Evolutionary conservation across 2,888 invertebrate genomes (phyloP).

Genomic region (Chrysolina americana): DNA sequence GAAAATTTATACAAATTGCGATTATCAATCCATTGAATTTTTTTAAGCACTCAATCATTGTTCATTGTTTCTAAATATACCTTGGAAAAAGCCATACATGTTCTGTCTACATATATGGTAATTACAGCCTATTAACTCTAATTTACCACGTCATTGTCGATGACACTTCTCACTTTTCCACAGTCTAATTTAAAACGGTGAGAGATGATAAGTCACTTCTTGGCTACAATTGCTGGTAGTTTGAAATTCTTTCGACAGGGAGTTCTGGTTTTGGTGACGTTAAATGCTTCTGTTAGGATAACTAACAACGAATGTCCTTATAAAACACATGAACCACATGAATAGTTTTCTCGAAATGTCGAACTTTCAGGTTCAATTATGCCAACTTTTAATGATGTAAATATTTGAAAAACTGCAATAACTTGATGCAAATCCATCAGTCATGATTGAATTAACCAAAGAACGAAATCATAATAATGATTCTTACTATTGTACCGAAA

Average conservation of each 20-base stretch:
- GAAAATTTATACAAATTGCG: neutral
- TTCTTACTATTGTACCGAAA: too few relatives aligned
- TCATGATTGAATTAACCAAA: too few relatives aligned
- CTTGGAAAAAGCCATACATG: neutral
- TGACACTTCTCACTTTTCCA: conserved; percentile 17
- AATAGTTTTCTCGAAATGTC: too few relatives aligned
- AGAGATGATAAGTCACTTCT: neutral
- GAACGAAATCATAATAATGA: too few relatives aligned
- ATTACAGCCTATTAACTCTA: conserved; percentile 9
- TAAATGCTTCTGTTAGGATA: too few relatives aligned
- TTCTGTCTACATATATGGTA: conserved; percentile 16
- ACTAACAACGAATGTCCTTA: neutral
- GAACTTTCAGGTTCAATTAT: too few relatives aligned
- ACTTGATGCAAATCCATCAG: too few relatives aligned
- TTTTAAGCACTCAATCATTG: neutral
- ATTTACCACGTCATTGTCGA: conserved; percentile 12
- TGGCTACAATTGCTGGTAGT: neutral
- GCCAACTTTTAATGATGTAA: too few relatives aligned
- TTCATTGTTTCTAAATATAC: conserved; percentile 15
- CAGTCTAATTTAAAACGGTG: conserved; percentile 9
- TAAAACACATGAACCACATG: neutral
- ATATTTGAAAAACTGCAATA: too few relatives aligned
- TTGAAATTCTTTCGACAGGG: neutral
- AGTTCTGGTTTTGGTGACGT: too few relatives aligned
- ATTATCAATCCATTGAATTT: neutral